phyloP scores from a whole-genome alignment of 2,888 invertebrate genomes.

The Uropetala carovei region DNA sequence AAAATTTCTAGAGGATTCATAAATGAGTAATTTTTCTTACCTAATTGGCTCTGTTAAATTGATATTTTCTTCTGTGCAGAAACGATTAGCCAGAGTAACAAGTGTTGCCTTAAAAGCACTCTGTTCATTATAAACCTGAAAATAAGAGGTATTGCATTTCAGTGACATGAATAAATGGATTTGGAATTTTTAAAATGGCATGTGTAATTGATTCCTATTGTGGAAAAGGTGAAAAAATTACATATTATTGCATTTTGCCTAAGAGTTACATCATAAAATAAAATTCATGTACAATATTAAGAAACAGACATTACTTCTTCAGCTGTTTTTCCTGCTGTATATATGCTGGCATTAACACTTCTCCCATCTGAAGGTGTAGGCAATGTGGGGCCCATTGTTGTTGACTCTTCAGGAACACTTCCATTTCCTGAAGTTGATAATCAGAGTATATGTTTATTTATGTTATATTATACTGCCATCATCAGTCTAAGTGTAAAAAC shows the following conservation, averaged over 20 bases:
- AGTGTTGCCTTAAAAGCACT: conserved; percentile 36
- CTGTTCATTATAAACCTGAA: conserved; percentile 55
- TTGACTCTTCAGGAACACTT: conserved; percentile 32
- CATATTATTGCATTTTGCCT: no score
- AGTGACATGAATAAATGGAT: neutral
- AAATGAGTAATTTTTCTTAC: conserved; percentile 56
- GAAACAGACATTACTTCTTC: neutral
- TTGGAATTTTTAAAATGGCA: neutral
- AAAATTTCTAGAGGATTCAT: neutral
- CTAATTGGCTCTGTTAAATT: conserved; percentile 21
- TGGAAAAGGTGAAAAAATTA: neutral
- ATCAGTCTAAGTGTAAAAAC: no score
- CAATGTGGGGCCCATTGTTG: conserved; percentile 60
- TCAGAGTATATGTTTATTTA: no score
- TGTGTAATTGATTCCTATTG: neutral
- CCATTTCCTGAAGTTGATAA: conserved; percentile 49
- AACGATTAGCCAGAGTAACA: conserved; percentile 64
- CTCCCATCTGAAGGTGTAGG: conserved; percentile 46
- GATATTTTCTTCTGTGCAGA: conserved; percentile 50
- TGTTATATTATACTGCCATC: no score
- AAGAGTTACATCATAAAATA: neutral
- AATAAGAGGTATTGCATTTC: neutral
- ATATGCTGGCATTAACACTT: conserved; percentile 49
- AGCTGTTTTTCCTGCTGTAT: conserved; percentile 59
- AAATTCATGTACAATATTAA: neutral